These are phyloP conservation scores for Lamellibrachia columna DNA, from an alignment of 2,888 invertebrate species.

Conservation along the genomic window DNA sequence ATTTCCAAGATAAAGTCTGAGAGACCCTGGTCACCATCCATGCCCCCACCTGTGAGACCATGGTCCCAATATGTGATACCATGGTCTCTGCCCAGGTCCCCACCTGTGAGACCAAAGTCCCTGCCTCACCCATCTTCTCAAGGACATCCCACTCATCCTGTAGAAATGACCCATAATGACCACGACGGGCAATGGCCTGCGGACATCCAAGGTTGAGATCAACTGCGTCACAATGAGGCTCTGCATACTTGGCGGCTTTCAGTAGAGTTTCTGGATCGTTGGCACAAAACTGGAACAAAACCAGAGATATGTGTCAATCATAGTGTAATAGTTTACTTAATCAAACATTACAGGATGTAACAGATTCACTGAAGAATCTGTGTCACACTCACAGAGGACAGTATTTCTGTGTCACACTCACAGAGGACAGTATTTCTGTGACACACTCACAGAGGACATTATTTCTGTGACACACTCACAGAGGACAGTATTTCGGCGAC, in stretches of 20 bases:
- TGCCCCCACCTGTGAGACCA: too few relatives aligned
- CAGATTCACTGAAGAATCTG: background rate
- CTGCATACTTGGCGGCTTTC: conserved; percentile 86
- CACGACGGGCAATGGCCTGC: conserved; percentile 94
- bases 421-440: too few relatives aligned
- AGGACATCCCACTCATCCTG: conserved; percentile 95
- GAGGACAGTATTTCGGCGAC: too few relatives aligned
- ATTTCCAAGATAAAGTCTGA: background rate
- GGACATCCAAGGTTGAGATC: conserved; percentile 99
- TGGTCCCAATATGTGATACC: too few relatives aligned
- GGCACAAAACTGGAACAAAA: conserved; percentile 86
- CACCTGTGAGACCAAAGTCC: too few relatives aligned
- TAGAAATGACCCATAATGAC: conserved; percentile 94
- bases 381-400: background rate
- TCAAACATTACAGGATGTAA: background rate
- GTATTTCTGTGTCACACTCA: too few relatives aligned
- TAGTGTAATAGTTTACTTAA: background rate
- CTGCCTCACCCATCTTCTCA: conserved; percentile 77
- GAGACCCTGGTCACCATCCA: too few relatives aligned
- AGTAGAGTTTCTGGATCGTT: conserved; percentile 89
- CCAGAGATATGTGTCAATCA: background rate
- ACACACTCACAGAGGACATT: too few relatives aligned
- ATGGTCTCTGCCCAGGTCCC: too few relatives aligned
- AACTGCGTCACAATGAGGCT: conserved; percentile 89
- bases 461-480: too few relatives aligned